Base-by-base conservation (phyloP, 2,113 vertebrate species). In the Formicarius rufipectus region DNA sequence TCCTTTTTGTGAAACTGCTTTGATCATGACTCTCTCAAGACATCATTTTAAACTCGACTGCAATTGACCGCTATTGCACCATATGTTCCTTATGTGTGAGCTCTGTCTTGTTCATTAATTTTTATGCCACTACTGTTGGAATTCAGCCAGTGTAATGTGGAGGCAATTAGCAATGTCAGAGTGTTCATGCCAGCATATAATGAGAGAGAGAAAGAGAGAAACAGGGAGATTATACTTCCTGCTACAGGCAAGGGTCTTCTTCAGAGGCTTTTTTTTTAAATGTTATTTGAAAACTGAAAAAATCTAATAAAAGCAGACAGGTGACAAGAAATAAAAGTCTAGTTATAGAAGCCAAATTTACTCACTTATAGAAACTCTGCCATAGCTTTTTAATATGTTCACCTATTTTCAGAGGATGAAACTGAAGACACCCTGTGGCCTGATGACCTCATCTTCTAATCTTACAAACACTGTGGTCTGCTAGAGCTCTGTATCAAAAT, bases 71-170 rank as follows among this genome's bases (percentile, higher is more conserved):
- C 71, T 91, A 87, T 96, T 92, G 93, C 79, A 40, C 84, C 77
- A 84, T 96, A 93, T 96, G 94, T 80, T 97, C 92, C 93, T 96
- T 95, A 95, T 95, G 96, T 97, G 95, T 91, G 84, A 96, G 95
- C 96, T 97, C 94, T 87, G 60, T 94, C 92, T 97, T 93, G 96
- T 97, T 94, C 89, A 96, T 93, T 96, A 94, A 96, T 97, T 97
- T 95, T 93, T 73, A 94, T 93, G 96, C 96, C 97, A 97, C 97
- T 96, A 94, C 95, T 71, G 83, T 87, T 97, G 97, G 97, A 97
- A 96, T 96, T 93, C 95, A 97, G 97, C 96, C 97, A 97, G 95
- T 56, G 86, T 96, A 96, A 80, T 73, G 89, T 96, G 94, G 94
- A 95, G 93, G 82, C 93, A 97, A 97, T 96, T 97, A 96, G 93